Evolutionary conservation across 2,113 vertebrate genomes (phyloP), one percentile per base, ranked within the genome.

Genomic region (Saccopteryx bilineata): DNA sequence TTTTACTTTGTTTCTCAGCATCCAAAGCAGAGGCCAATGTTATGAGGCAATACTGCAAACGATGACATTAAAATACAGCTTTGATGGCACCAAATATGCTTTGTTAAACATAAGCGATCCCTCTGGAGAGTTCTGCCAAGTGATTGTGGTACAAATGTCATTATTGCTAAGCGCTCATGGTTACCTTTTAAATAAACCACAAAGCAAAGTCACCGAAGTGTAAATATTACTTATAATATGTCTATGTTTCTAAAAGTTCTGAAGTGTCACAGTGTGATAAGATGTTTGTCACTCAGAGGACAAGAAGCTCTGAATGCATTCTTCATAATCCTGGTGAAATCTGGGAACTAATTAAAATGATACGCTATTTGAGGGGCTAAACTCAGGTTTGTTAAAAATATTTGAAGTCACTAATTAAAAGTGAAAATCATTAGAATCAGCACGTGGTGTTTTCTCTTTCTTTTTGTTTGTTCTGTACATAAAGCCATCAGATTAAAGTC

Each of bases 391-490:
- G 91, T 90, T 96, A 82, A 97, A 54, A 79, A 89, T 91, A 23
- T 93, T 80, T 96, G 69, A 97, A 97, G 89, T 84, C 74, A 75
- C 91, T 98, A 97, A 93, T 97, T 98, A 97, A 96, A 97, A 98
- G 93, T 94, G 82, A 97, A 98, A 97, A 96, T 96, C 78, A 75
- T 79, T 96, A 56, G 88, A 82, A 83, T 31, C 94, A 96, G 83
- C 39, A 79, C 18, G 63, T n/a, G 46, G 14, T 87, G 46, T 61
- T 97, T 83, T 78, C 60, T 66, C 60, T 66, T 93, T 93, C 24
- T 56, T 33, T 80, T 90, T 86, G 80, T 39, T 39, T 39, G 14
- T 48, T 92, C 54, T 15, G 76, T 65, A 75, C 50, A 19, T 28
- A 63, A 68, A 83, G 65, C 19, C 28, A 63, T 91, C 63, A 61